A percentile compares a stretch with the other conserved stretches of the same genome.
Conservation (phyloP, 1,140 invertebrate species). For the Dreissena rostriformis region DNA sequence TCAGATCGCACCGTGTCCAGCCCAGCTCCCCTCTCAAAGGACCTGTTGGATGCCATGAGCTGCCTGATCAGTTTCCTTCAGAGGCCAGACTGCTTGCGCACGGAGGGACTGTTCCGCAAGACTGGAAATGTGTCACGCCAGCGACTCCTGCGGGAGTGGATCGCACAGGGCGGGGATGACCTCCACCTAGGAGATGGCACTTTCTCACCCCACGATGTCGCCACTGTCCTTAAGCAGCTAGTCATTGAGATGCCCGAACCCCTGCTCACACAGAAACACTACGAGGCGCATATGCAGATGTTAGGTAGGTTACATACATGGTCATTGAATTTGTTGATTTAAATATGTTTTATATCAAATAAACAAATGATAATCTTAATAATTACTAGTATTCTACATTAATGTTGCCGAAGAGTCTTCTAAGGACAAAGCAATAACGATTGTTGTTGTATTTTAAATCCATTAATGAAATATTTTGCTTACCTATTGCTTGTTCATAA, state of each 20-base stretch:
- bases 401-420: too few species aligned
- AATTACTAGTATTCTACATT: too few species aligned
- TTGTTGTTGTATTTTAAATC: too few species aligned
- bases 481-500: too few species aligned
- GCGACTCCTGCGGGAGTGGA: conserved; percentile 88
- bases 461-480: too few species aligned
- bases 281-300: conserved; percentile 93
- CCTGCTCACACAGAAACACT: conserved; percentile 92
- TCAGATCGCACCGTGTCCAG: neutral
- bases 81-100: conserved; percentile 85
- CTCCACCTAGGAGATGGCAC: conserved; percentile 86
- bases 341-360: neutral
- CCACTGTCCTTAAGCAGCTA: conserved; percentile 93
- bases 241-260: conserved; percentile 94
- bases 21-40: conserved; percentile 85
- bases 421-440: too few species aligned
- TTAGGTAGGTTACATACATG: conserved; percentile 84
- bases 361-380: neutral
- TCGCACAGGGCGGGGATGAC: conserved; percentile 84
- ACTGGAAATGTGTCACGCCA: conserved; percentile 92
- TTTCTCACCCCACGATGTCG: conserved; percentile 95
- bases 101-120: conserved; percentile 96
- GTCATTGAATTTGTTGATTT: neutral
- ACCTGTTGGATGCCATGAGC: conserved; percentile 89
- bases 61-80: conserved; percentile 90